phyloP scores from a whole-genome alignment of 2,113 vertebrate genomes.

The Pelusios castaneus region DNA sequence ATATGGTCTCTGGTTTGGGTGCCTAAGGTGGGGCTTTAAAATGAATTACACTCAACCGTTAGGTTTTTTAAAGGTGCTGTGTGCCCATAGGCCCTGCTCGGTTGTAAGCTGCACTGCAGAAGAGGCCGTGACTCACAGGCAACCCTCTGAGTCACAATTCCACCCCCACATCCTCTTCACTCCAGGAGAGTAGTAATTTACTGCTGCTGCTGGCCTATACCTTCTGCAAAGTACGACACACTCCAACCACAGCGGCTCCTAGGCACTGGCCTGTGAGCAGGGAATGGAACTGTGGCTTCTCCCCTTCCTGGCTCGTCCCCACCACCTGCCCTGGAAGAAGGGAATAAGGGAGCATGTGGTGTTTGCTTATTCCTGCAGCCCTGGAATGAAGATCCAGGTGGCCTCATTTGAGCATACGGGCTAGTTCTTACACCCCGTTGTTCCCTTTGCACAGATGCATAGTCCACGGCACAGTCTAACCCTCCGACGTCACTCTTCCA shows the following conservation, averaged over 20 bases:
- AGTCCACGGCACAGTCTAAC: no score
- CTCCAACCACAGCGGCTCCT: background rate
- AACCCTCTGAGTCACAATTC: background rate
- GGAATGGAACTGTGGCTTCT: background rate
- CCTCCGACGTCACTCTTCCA: no score
- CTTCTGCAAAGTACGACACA: background rate
- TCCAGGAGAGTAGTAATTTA: background rate
- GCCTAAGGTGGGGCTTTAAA: background rate
- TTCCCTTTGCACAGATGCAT: no score
- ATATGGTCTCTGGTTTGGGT: background rate
- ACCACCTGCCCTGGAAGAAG: background rate
- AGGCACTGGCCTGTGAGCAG: background rate
- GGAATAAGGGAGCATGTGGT: background rate
- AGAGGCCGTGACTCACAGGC: background rate
- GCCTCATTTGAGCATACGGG: no score
- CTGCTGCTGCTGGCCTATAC: background rate
- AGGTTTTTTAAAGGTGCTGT: background rate
- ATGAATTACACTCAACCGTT: background rate
- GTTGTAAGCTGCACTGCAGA: background rate
- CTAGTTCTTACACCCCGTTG: no score
- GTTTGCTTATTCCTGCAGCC: background rate
- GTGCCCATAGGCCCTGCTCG: background rate
- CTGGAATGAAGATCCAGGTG: background rate
- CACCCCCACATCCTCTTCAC: background rate
- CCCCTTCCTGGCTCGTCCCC: background rate